Conservation (phyloP, 2,113 vertebrate genomes). For the Psittacara wagleri region DNA sequence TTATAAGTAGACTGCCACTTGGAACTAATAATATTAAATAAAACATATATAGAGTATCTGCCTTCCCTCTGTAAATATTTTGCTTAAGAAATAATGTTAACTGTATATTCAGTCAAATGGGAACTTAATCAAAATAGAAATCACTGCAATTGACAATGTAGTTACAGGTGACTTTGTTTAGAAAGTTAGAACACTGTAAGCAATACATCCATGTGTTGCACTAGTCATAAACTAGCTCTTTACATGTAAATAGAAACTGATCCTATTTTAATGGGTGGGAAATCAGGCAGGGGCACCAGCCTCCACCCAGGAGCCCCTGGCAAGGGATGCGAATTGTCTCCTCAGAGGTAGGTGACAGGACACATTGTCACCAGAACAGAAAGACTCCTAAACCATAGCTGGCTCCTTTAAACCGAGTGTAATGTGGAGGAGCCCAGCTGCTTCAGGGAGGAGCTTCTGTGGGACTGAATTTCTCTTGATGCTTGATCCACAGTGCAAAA, state of each 20-base stretch:
- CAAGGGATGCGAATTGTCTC: background rate
- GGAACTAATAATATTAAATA: constrained; percentile 39
- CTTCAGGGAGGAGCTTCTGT: background rate
- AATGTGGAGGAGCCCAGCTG: background rate
- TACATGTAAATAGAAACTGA: background rate
- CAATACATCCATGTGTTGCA: background rate
- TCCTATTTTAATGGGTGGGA: background rate
- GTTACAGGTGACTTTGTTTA: background rate
- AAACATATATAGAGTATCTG: background rate
- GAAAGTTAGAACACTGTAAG: background rate
- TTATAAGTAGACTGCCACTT: constrained; percentile 11
- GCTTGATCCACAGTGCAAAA: background rate
- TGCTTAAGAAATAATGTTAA: constrained; percentile 9
- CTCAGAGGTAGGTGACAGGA: background rate
- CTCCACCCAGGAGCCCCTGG: background rate
- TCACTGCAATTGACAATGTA: background rate
- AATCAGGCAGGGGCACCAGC: background rate
- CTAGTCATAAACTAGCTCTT: background rate
- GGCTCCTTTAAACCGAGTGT: background rate
- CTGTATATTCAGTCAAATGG: background rate
- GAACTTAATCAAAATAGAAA: constrained; percentile 6
- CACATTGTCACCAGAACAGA: background rate
- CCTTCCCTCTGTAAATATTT: constrained; percentile 4
- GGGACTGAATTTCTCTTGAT: background rate
- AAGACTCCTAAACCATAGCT: background rate